A percentile compares a stretch with the other conserved stretches of the same genome.
phyloP scores from a whole-genome alignment of 2,888 invertebrate genomes.

The Tricholauxania praeusta region DNA sequence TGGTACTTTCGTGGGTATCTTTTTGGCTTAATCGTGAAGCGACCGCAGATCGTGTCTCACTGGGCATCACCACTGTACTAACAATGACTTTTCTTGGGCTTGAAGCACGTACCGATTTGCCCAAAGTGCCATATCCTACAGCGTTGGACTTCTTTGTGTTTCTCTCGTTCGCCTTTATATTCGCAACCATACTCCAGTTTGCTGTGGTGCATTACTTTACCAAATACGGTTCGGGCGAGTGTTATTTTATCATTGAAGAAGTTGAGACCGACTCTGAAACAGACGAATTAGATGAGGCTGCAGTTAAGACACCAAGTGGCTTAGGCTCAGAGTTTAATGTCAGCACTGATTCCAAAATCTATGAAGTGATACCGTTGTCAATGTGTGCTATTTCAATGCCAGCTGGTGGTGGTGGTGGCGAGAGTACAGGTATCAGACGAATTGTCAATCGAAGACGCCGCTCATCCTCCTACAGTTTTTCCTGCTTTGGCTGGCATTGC shows the following conservation, averaged over 20 bases:
- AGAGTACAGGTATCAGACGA: slow-evolving; percentile 53
- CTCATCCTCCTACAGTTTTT: slow-evolving; percentile 40
- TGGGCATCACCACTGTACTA: slow-evolving; percentile 86
- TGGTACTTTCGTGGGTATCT: slow-evolving; percentile 89
- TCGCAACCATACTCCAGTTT: slow-evolving; percentile 85
- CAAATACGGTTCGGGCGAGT: slow-evolving; percentile 85
- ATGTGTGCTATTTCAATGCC: slow-evolving; percentile 71
- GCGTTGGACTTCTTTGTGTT: slow-evolving; percentile 88
- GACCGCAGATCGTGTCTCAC: slow-evolving; percentile 81
- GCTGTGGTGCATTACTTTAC: slow-evolving; percentile 89
- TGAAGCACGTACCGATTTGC: slow-evolving; percentile 83
- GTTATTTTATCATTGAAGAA: slow-evolving; percentile 77
- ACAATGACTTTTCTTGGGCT: slow-evolving; percentile 88
- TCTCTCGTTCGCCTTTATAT: slow-evolving; percentile 83
- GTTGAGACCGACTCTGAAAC: slow-evolving; percentile 73
- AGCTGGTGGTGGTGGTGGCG: slow-evolving; percentile 25
- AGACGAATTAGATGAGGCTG: slow-evolving; percentile 68
- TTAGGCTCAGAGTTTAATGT: slow-evolving; percentile 59
- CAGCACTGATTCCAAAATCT: slow-evolving; percentile 65
- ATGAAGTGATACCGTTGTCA: slow-evolving; percentile 76
- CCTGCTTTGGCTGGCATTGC: slow-evolving; percentile 54
- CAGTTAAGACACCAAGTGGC: slow-evolving; percentile 43
- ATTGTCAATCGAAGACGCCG: slow-evolving; percentile 69
- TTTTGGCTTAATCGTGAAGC: slow-evolving; percentile 89
- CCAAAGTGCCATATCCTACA: slow-evolving; percentile 89